A percentile compares a stretch with the other conserved stretches of the same genome.
These are phyloP conservation scores for Otis tarda DNA, from an alignment of 2,113 vertebrate genomes.

Conservation along the genomic window DNA sequence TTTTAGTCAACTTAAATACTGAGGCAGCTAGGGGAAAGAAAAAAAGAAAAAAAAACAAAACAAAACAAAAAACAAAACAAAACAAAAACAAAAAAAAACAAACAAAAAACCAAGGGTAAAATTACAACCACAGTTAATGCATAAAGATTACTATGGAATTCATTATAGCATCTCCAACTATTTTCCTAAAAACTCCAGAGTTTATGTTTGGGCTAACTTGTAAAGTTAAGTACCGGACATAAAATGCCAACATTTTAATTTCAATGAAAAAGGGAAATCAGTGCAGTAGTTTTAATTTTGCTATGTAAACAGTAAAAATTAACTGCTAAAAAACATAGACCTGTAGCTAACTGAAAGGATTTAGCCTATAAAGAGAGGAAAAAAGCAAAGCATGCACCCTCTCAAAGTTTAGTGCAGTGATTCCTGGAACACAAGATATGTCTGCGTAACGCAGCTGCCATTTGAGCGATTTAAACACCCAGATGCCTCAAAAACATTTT, in stretches of 20 bases:
- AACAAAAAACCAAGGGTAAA: neutral
- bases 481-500: neutral
- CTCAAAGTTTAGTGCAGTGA: neutral
- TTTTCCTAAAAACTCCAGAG: neutral
- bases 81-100: too few species aligned
- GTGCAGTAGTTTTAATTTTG: neutral
- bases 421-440: neutral
- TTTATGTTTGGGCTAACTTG: neutral
- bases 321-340: neutral
- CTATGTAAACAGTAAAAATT: neutral
- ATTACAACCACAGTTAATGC: neutral
- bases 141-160: neutral
- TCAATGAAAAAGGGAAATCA: neutral
- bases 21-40: neutral
- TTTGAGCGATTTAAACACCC: neutral
- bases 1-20: neutral
- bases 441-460: neutral
- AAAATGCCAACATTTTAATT: neutral
- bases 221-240: neutral
- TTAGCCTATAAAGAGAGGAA: neutral
- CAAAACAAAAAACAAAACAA: too few species aligned
- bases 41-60: too few species aligned
- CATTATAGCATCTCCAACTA: neutral
- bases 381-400: neutral
- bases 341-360: neutral